Evolutionary conservation across 1,140 invertebrate species (phyloP), one percentile per base, ranked within the genome.

Genomic region (Trichoplusia ni): DNA sequence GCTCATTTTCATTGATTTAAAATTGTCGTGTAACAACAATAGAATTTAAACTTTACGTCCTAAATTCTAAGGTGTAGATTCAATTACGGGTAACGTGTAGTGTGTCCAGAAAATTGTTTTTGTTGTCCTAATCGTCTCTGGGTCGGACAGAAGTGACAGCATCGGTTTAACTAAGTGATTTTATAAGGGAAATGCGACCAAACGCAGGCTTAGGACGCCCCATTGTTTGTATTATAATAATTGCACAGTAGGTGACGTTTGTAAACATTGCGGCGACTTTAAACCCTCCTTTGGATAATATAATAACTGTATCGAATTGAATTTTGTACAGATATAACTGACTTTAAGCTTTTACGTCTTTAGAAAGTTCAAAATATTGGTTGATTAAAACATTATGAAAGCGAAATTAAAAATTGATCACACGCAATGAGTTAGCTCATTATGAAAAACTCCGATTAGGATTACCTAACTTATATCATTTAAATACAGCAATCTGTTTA

Each of bases 81-180:
- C 6, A 42, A 35, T 53, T 60, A 49, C 25, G 14, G 2, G 19
- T 9, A 19, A 19, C 53, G 60, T 27, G 13, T 13, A 58, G 38
- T 40, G 54, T 44, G 54, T 58, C 54, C 54, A 58, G 60, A 67
- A 70, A 68, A 71, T 71, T 71, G 69, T 71, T 67, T 64, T 58
- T 60, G 67, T 64, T 73, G 69, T 68, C 67, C 71, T 66, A 69
- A 71, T 74, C 65, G 65, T 67, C 64, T 64, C 63, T 66, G 75
- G 47, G 29, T 63, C 46, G 65, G 62, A 47, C 61, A 61, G 59
- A 38, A 47, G 71, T 77, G 76, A 79, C 75, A 67, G 68, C 46
- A 44, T 59, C 51, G 71, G 73, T 74, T 76, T 81, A 67, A 71
- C 77, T 79, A 75, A 77, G 75, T 73, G 75, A 79, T 81, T 78